Percentiles rank a stretch among this genome's conserved stretches.
These are phyloP conservation scores for Catotricha subobsoleta DNA, from an alignment of 2,888 invertebrate genomes.

Conservation along the genomic window DNA sequence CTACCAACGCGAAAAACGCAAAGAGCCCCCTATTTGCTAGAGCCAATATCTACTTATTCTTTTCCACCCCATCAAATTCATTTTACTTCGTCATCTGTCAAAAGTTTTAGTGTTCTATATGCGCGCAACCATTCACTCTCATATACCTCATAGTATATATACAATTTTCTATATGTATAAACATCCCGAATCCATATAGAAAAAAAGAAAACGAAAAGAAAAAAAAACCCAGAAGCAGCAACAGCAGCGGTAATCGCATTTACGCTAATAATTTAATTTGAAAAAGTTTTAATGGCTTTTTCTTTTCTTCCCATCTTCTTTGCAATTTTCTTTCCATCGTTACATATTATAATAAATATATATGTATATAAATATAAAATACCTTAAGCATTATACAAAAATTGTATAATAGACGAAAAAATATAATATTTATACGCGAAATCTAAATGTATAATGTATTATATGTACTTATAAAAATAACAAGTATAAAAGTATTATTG, in stretches of 20 bases:
- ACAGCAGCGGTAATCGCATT: constrained; percentile 11
- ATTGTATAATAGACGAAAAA: too few relatives aligned
- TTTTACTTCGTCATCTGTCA: constrained; percentile 5
- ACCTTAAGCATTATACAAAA: too few relatives aligned
- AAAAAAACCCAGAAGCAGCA: not conserved
- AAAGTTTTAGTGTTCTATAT: not conserved
- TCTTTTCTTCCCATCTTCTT: constrained; percentile 1
- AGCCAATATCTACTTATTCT: too few relatives aligned
- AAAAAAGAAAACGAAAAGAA: not conserved
- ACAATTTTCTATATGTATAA: too few relatives aligned
- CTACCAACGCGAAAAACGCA: too few relatives aligned
- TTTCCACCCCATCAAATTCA: constrained; percentile 5
- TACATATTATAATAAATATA: too few relatives aligned
- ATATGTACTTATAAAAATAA: too few relatives aligned
- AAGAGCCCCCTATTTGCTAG: not conserved
- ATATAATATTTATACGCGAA: too few relatives aligned
- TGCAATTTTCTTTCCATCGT: not conserved
- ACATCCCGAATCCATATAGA: not conserved
- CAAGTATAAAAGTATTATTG: too few relatives aligned
- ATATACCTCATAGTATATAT: not conserved
- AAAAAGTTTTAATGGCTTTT: constrained; percentile 14
- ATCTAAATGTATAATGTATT: too few relatives aligned
- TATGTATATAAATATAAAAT: too few relatives aligned
- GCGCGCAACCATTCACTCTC: not conserved
- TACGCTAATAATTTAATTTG: constrained; percentile 14